Evolutionary conservation across 1,140 invertebrate genomes (phyloP).

Genomic region (Aphidius ervi): DNA sequence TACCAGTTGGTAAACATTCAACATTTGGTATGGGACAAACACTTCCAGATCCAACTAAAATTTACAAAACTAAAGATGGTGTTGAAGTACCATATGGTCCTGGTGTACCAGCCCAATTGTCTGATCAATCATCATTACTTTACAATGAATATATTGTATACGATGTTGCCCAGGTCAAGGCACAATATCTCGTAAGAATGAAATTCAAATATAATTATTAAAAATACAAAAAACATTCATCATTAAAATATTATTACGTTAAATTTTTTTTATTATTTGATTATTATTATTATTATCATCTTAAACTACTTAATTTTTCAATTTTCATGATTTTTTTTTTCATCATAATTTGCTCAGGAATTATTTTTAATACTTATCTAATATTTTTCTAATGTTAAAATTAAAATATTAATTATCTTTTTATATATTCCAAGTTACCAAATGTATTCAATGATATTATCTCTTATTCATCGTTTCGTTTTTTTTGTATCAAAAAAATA

Average conservation of each 20-base stretch:
- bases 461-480: too few species aligned
- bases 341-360: too few species aligned
- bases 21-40: conserved; percentile 75
- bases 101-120: conserved; percentile 39
- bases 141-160: conserved; percentile 94
- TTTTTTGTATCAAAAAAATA: too few species aligned
- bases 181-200: conserved; percentile 73
- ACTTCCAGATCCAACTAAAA: conserved; percentile 61
- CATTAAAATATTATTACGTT: neutral
- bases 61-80: conserved; percentile 52
- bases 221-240: neutral
- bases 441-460: too few species aligned
- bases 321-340: too few species aligned
- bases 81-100: conserved; percentile 75
- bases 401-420: too few species aligned
- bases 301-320: too few species aligned
- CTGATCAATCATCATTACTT: conserved; percentile 57
- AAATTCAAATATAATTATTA: conserved; percentile 68
- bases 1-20: conserved; percentile 75
- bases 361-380: too few species aligned
- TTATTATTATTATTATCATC: too few species aligned
- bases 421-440: too few species aligned
- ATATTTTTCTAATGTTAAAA: too few species aligned
- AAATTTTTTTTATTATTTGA: too few species aligned
- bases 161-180: conserved; percentile 82